Evolutionary conservation across 2,888 invertebrate genomes (phyloP).

Genomic region (Drosophila kokeensis): DNA sequence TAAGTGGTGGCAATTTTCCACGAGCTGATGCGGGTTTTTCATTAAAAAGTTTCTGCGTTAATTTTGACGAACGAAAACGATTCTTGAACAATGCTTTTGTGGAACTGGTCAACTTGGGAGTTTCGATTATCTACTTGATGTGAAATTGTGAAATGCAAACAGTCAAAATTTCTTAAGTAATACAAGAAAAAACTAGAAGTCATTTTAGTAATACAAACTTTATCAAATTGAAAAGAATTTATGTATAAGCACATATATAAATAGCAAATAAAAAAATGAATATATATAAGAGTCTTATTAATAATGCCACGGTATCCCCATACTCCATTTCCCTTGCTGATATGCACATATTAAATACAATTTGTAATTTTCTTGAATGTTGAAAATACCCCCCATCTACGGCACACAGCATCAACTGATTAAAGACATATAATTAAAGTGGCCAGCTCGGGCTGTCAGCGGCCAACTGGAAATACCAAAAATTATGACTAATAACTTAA

Average conservation of each 20-base stretch:
- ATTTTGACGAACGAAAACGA: slow-evolving; percentile 76
- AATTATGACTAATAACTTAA: slow-evolving; percentile 82
- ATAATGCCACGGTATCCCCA: neutral
- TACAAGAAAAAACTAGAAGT: neutral
- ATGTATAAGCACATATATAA: neutral
- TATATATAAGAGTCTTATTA: neutral
- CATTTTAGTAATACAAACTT: neutral
- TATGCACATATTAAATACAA: slow-evolving; percentile 13
- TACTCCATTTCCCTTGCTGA: neutral
- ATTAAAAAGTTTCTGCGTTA: slow-evolving; percentile 78
- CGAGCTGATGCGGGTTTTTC: slow-evolving; percentile 75
- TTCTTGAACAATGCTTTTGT: slow-evolving; percentile 50
- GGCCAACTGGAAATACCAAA: slow-evolving; percentile 58
- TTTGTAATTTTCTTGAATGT: slow-evolving; percentile 5
- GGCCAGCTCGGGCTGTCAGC: slow-evolving; percentile 62
- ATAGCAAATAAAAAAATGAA: neutral
- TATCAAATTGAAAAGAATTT: neutral
- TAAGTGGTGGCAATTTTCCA: slow-evolving; percentile 51
- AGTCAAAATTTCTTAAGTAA: slow-evolving; percentile 12
- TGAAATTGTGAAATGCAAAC: slow-evolving; percentile 25
- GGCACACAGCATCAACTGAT: slow-evolving; percentile 29
- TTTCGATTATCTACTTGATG: slow-evolving; percentile 56
- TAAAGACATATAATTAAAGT: slow-evolving; percentile 49
- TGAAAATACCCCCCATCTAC: neutral
- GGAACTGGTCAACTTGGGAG: slow-evolving; percentile 53